Conservation (phyloP, 2,797 vertebrate species). For the Rhyacichthys aspro region DNA sequence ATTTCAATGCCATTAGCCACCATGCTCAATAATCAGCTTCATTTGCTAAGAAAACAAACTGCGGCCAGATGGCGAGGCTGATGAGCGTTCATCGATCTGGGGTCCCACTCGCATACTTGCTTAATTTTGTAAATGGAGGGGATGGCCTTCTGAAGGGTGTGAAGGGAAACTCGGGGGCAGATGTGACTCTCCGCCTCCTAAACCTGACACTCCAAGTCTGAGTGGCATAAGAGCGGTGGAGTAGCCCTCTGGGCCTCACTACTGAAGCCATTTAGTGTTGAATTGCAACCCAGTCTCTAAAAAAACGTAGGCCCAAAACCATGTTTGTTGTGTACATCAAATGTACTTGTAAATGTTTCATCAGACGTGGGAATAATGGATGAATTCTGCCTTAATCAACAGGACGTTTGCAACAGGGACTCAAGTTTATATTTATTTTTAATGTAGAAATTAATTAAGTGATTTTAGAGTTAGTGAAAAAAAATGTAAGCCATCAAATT, state of each 20-base stretch:
- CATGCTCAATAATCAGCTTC: slow-evolving; percentile 78
- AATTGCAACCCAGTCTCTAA: slow-evolving; percentile 1
- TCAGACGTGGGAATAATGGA: no score
- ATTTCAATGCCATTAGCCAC: slow-evolving; percentile 69
- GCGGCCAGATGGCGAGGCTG: slow-evolving; percentile 78
- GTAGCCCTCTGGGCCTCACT: slow-evolving; percentile 14
- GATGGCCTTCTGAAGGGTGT: slow-evolving; percentile 57
- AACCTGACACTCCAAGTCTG: slow-evolving; percentile 40
- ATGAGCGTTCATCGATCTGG: slow-evolving; percentile 78
- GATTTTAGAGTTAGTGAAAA: no score
- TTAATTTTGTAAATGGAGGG: slow-evolving; percentile 66
- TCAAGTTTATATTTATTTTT: no score
- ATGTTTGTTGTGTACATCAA: no score
- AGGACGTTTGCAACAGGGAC: no score
- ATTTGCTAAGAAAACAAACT: slow-evolving; percentile 82
- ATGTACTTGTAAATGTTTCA: no score
- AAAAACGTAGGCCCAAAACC: slow-evolving; percentile 3
- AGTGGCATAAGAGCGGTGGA: slow-evolving; percentile 40
- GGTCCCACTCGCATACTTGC: slow-evolving; percentile 69
- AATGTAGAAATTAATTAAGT: no score
- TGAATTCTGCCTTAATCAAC: no score
- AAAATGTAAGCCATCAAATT: no score
- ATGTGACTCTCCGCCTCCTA: slow-evolving; percentile 53
- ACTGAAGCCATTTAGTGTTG: slow-evolving; percentile 32
- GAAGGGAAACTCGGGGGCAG: slow-evolving; percentile 52